Conservation (phyloP, 2,888 invertebrate species). For the Cheilosia scutellata region DNA sequence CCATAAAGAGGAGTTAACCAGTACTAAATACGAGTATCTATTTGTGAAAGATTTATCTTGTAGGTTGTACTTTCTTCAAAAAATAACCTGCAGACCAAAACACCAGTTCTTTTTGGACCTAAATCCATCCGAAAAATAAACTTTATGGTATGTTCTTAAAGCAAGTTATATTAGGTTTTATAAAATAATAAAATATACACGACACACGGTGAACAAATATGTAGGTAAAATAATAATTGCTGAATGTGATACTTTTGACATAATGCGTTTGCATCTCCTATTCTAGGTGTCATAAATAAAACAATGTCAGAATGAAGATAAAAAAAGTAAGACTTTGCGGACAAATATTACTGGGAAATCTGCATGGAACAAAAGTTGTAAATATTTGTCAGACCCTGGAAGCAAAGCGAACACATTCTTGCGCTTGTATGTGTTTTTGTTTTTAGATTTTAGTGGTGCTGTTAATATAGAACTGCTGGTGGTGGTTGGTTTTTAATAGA, state of each 20-base stretch:
- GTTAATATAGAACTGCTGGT: not conserved
- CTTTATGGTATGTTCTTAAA: not conserved
- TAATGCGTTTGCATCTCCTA: not conserved
- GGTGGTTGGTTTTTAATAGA: too few species aligned
- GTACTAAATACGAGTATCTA: not conserved
- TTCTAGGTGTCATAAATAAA: conserved; percentile 18
- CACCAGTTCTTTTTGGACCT: not conserved
- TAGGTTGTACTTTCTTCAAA: not conserved
- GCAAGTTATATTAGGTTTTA: not conserved
- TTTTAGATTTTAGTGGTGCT: not conserved
- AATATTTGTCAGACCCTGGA: conserved; percentile 13
- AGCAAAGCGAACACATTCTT: not conserved
- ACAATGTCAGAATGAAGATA: not conserved
- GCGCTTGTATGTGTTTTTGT: not conserved
- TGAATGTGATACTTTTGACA: not conserved
- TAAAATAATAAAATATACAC: not conserved
- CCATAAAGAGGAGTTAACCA: not conserved
- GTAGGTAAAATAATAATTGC: not conserved
- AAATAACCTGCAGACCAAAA: not conserved
- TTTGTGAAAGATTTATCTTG: not conserved
- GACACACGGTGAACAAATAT: not conserved
- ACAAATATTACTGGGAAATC: conserved; percentile 1
- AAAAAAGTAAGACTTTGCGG: not conserved
- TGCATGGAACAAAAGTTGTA: conserved; percentile 21
- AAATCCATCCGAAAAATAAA: not conserved